Evolutionary conservation across 2,797 vertebrate species (phyloP).

Genomic region (Takifugu ocellatus): DNA sequence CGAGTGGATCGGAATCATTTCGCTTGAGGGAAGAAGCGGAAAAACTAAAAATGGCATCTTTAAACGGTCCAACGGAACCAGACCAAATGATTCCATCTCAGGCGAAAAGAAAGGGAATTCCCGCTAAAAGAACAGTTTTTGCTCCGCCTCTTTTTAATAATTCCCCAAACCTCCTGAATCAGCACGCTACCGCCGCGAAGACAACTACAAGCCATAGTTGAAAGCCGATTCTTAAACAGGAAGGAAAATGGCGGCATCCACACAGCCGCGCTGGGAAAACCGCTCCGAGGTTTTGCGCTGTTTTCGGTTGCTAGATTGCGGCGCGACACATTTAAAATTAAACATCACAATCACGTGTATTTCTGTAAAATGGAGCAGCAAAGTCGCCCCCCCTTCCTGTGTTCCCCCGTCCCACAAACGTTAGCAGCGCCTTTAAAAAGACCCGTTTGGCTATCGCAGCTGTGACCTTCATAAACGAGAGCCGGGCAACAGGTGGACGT

Average conservation of each 20-base stretch:
- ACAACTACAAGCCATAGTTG: no score
- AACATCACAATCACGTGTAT: constrained; percentile 41
- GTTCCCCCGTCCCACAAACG: constrained; percentile 17
- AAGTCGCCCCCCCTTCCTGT: background rate
- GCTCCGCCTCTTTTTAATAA: constrained; percentile 7
- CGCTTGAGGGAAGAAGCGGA: constrained; percentile 66
- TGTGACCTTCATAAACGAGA: constrained; percentile 76
- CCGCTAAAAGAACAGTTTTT: no score
- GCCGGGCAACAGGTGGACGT: constrained; percentile 72
- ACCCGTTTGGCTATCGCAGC: constrained; percentile 77
- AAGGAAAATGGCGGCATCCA: no score
- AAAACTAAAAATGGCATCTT: constrained; percentile 50
- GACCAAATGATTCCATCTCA: constrained; percentile 64
- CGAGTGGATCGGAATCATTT: constrained; percentile 72
- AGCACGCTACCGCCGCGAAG: background rate
- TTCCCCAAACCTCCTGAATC: background rate
- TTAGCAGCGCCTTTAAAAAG: constrained; percentile 70
- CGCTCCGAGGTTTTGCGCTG: background rate
- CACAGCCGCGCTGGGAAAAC: no score
- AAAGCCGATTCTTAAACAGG: no score
- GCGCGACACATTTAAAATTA: constrained; percentile 25
- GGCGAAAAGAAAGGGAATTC: no score
- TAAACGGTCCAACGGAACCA: constrained; percentile 74
- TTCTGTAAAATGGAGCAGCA: constrained; percentile 45
- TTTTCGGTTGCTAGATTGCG: background rate